phyloP scores from a whole-genome alignment of 2,888 invertebrate species.

The Hybos culiciformis region DNA sequence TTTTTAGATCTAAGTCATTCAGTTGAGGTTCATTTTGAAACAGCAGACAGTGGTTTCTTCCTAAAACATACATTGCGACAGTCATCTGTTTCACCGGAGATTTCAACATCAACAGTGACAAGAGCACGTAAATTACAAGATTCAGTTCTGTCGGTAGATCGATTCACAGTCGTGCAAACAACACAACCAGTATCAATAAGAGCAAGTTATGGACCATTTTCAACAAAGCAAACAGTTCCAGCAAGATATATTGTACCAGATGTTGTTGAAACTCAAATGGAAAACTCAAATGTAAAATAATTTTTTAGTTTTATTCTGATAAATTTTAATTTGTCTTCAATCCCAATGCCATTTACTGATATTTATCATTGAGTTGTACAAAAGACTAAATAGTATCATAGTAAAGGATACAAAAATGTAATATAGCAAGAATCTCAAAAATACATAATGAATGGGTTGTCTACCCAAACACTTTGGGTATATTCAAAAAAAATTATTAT shows the following conservation, averaged over 20 bases:
- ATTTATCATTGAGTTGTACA: not conserved
- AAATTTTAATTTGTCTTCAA: slow-evolving; percentile 23
- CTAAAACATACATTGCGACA: slow-evolving; percentile 68
- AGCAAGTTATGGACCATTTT: slow-evolving; percentile 88
- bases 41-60: slow-evolving; percentile 83
- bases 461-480: too few relatives aligned
- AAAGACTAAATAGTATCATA: too few relatives aligned
- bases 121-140: slow-evolving; percentile 41
- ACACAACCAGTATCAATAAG: slow-evolving; percentile 82
- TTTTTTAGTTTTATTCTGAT: not conserved
- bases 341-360: slow-evolving; percentile 2
- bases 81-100: slow-evolving; percentile 39
- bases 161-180: slow-evolving; percentile 83
- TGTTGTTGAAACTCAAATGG: slow-evolving; percentile 47
- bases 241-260: slow-evolving; percentile 77
- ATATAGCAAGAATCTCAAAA: too few relatives aligned
- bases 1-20: slow-evolving; percentile 53
- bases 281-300: slow-evolving; percentile 19
- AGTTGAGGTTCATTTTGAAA: slow-evolving; percentile 84
- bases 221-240: slow-evolving; percentile 87
- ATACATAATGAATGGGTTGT: too few relatives aligned
- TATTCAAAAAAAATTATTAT: too few relatives aligned
- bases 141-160: slow-evolving; percentile 66
- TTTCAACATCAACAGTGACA: slow-evolving; percentile 23
- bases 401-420: too few relatives aligned